Conservation (phyloP, 2,888 invertebrate genomes). For the Pachliopta kotzebuea region DNA sequence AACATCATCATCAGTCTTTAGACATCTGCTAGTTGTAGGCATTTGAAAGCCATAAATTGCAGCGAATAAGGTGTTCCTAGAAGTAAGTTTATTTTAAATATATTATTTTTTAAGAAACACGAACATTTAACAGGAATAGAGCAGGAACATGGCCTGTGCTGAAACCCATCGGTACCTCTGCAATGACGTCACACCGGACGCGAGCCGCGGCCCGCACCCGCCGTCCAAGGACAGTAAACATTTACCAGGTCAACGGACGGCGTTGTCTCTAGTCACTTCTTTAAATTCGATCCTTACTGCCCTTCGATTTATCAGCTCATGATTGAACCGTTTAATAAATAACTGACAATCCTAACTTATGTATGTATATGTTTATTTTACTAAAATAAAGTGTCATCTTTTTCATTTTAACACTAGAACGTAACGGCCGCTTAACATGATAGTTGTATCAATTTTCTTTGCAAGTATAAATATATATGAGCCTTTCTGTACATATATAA, state of each 20-base stretch:
- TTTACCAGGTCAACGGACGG: constrained; percentile 75
- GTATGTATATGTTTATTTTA: too few relatives aligned
- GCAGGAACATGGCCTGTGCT: constrained; percentile 44
- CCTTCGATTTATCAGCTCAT: constrained; percentile 53
- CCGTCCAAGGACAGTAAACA: constrained; percentile 77
- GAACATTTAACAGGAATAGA: constrained; percentile 20
- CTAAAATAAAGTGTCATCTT: too few relatives aligned
- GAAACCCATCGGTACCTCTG: constrained; percentile 77
- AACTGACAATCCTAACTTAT: constrained; percentile 6
- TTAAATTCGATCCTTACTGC: constrained; percentile 55
- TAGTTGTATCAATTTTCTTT: too few relatives aligned
- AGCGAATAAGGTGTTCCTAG: not conserved
- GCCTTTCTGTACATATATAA: too few relatives aligned
- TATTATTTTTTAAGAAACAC: not conserved
- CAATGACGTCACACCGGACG: constrained; percentile 67
- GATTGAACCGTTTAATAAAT: constrained; percentile 45
- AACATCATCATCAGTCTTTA: too few relatives aligned
- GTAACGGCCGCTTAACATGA: too few relatives aligned
- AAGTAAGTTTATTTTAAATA: not conserved
- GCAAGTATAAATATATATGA: too few relatives aligned
- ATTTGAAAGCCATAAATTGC: not conserved
- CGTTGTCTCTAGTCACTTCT: constrained; percentile 62
- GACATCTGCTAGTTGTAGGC: too few relatives aligned
- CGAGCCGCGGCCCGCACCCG: constrained; percentile 44
- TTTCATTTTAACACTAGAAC: not conserved